phyloP scores from a whole-genome alignment of 2,797 vertebrate species.

The Micrastur ruficollis region DNA sequence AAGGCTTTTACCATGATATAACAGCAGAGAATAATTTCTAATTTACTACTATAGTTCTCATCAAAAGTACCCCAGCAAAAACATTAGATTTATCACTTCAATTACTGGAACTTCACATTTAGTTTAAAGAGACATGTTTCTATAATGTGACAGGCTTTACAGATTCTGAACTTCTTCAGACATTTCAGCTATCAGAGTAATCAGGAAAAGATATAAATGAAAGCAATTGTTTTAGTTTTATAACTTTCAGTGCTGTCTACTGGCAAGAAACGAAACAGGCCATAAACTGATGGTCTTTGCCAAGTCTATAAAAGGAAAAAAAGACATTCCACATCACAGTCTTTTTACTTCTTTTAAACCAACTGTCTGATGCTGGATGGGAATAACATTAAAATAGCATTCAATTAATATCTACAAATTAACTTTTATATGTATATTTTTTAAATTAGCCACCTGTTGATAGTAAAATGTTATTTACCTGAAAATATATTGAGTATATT shows the following conservation, averaged over 20 bases:
- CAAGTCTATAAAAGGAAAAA: conserved; percentile 63
- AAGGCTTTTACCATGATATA: conserved; percentile 85
- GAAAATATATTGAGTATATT: not conserved
- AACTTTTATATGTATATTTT: not conserved
- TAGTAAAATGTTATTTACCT: conserved; percentile 45
- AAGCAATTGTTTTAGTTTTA: conserved; percentile 76
- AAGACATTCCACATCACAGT: not conserved
- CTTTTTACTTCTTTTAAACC: not conserved
- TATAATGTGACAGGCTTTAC: conserved; percentile 91
- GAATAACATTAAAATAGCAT: conserved; percentile 4
- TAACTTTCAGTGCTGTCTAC: conserved; percentile 74
- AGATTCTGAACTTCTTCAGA: conserved; percentile 86
- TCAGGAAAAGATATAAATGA: conserved; percentile 73
- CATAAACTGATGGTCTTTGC: conserved; percentile 68
- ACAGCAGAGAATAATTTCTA: conserved; percentile 89
- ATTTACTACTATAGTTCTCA: conserved; percentile 86
- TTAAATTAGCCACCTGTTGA: not conserved
- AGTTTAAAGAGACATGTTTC: conserved; percentile 94
- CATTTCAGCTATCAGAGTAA: conserved; percentile 81
- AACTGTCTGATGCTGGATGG: not conserved
- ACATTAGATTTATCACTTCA: conserved; percentile 91
- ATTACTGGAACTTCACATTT: conserved; percentile 95
- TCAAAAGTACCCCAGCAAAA: conserved; percentile 86
- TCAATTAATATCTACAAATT: conserved; percentile 14
- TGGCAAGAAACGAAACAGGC: conserved; percentile 71